Base-by-base conservation (phyloP, 1,140 invertebrate species). In the Brachionus asplanchnoidis region DNA sequence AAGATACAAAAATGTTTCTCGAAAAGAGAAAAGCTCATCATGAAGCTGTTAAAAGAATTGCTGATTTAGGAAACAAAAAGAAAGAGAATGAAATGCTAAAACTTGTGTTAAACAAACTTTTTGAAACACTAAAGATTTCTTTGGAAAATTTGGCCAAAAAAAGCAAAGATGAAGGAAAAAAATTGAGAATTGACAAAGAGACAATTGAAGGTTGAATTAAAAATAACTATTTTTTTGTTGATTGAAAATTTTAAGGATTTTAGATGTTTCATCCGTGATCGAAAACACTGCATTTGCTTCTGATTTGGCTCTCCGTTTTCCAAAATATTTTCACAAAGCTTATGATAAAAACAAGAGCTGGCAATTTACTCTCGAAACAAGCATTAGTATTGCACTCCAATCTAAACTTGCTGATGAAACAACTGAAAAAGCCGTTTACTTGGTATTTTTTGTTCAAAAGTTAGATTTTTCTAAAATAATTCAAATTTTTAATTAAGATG, bases 81-180 rank as follows among this genome's bases (percentile, higher is more conserved):
- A 77, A 77, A 50, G 73, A 77, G 9, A 53, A 77, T 4, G 73
- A 77, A 77, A 77, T 77, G 73, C 26, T 77, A 12, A 77, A 50
- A 26, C 3, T 77, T 14, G 42, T 77, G 46, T 4, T 77, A 5
- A 26, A 46, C 12, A 46, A 77, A 28, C 26, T 77, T 20, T 77
- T 77, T n/a, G 73, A 77, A 50, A 77, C 73, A 26, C 26, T 77
- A 3, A 77, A 77, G 42, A 11, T 1, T 20, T 77, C 73, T 11
- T 36, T 77, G 20, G 73, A 77, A 77, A 77, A 28, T 46, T 50
- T 77, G 12, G 73, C 73, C 8, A 77, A 77, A 77, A 23, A 50
- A 50, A 20, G 7, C 42, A 17, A 23, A 50, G 26, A 50, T 23
- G 26, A 46, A 0, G 20, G 12, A 0, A 23, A 77, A 50, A 28